These are phyloP conservation scores for Steromphala cineraria DNA, from an alignment of 2,888 invertebrate species.

Conservation along the genomic window DNA sequence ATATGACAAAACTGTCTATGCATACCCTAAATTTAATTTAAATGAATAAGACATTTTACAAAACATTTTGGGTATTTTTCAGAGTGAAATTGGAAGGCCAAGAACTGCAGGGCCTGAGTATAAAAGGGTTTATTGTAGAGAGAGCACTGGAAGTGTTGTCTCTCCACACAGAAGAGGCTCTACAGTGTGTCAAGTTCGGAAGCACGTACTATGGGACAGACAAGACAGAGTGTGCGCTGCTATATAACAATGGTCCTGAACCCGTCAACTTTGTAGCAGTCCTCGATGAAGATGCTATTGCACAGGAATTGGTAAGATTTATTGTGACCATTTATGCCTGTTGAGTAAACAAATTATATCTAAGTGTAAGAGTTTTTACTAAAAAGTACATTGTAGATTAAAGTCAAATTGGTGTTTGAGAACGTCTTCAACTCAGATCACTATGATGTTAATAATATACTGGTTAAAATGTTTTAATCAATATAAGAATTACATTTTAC, in stretches of 20 bases:
- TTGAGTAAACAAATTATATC: no score
- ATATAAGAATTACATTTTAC: no score
- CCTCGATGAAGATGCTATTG: slow-evolving; percentile 73
- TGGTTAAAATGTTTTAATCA: no score
- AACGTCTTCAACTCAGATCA: no score
- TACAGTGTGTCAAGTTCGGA: slow-evolving; percentile 72
- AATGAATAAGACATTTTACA: no score
- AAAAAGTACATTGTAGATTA: no score
- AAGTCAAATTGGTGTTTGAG: no score
- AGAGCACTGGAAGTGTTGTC: slow-evolving; percentile 70
- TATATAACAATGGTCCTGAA: slow-evolving; percentile 74
- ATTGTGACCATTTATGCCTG: no score
- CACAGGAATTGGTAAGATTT: slow-evolving; percentile 71
- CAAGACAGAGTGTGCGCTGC: slow-evolving; percentile 67
- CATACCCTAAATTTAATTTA: no score
- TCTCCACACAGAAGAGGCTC: slow-evolving; percentile 51
- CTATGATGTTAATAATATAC: no score
- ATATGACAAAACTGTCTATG: no score
- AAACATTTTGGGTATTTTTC: background rate
- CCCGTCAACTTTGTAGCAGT: slow-evolving; percentile 73
- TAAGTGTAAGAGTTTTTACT: no score
- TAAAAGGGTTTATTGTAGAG: slow-evolving; percentile 69
- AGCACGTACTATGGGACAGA: slow-evolving; percentile 75
- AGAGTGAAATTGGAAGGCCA: slow-evolving; percentile 70
- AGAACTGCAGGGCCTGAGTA: slow-evolving; percentile 52